A percentile compares a stretch with the other conserved stretches of the same genome.
These are phyloP conservation scores for Lingula anatina DNA, from an alignment of 2,888 invertebrate species.

Conservation along the genomic window DNA sequence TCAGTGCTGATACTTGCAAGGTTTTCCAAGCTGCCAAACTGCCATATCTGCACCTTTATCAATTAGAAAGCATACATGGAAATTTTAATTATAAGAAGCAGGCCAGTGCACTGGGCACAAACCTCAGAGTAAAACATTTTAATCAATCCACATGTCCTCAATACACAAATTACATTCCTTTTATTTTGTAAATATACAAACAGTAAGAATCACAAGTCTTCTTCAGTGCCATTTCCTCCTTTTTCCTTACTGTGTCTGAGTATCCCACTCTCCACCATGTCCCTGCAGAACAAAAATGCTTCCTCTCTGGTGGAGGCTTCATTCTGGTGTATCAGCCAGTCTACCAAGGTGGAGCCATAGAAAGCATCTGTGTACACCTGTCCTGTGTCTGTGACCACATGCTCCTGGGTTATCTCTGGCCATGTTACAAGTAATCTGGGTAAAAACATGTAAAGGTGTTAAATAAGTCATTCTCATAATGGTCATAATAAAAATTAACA, in stretches of 20 bases:
- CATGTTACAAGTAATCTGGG: neutral
- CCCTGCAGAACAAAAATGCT: conserved; percentile 25
- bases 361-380: conserved; percentile 28
- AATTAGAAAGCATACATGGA: too few species aligned
- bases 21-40: too few species aligned
- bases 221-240: neutral
- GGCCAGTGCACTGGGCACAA: too few species aligned
- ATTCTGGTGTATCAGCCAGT: conserved; percentile 23
- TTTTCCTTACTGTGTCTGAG: conserved; percentile 37
- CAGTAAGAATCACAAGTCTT: neutral
- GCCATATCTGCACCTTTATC: too few species aligned
- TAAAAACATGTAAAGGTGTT: neutral
- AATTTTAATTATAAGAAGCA: too few species aligned
- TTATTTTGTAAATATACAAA: neutral
- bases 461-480: neutral
- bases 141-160: too few species aligned
- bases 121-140: too few species aligned
- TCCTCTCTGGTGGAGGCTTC: conserved; percentile 18
- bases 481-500: neutral
- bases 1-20: too few species aligned
- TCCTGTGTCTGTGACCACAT: conserved; percentile 6
- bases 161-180: too few species aligned
- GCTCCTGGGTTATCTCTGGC: neutral
- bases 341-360: conserved; percentile 32
- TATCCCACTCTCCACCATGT: conserved; percentile 33